Evolutionary conservation across 1,140 invertebrate genomes (phyloP).

Genomic region (Diabrotica virgifera): DNA sequence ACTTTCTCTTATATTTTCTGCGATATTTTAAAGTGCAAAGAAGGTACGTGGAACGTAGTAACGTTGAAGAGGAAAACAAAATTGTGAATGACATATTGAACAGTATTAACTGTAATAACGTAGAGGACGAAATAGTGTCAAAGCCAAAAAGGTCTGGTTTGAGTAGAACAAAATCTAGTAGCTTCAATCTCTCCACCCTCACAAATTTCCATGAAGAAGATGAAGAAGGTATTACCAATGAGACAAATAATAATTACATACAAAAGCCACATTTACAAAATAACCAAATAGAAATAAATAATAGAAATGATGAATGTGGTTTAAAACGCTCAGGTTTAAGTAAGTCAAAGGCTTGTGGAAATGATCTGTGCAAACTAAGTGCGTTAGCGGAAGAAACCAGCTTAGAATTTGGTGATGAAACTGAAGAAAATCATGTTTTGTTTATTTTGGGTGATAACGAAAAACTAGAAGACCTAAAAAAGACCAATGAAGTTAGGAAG

Average conservation of each 20-base stretch:
- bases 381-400: background rate
- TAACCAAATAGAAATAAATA: background rate
- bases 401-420: background rate
- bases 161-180: background rate
- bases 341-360: background rate
- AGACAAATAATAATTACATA: background rate
- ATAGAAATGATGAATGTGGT: background rate
- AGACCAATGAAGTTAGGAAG: slow-evolving; percentile 20
- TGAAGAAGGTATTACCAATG: background rate
- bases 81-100: slow-evolving; percentile 20
- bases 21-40: slow-evolving; percentile 68
- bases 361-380: slow-evolving; percentile 1
- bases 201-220: background rate
- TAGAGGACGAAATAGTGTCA: background rate
- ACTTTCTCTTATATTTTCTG: slow-evolving; percentile 80
- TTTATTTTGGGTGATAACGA: slow-evolving; percentile 77
- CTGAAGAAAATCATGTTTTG: slow-evolving; percentile 54
- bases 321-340: background rate
- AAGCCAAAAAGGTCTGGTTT: slow-evolving; percentile 6
- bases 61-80: slow-evolving; percentile 37
- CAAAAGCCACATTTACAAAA: background rate
- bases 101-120: background rate
- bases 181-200: background rate
- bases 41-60: slow-evolving; percentile 27
- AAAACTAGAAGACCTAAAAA: slow-evolving; percentile 57